These are phyloP conservation scores for Mactra quadrangularis DNA, from an alignment of 1,140 invertebrate genomes.

Conservation along the genomic window DNA sequence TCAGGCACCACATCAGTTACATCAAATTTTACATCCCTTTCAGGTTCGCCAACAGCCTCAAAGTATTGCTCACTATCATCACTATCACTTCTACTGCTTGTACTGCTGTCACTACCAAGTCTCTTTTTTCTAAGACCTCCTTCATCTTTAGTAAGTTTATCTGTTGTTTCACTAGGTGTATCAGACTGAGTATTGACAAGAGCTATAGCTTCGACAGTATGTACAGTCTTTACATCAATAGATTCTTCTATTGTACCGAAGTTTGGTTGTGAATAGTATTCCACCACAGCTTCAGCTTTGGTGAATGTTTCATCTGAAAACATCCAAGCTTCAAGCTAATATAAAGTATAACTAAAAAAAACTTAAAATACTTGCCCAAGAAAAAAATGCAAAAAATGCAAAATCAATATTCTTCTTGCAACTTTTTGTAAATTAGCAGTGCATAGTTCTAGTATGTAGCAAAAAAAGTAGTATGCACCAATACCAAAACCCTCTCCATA, in stretches of 20 bases:
- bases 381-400: too few relatives aligned
- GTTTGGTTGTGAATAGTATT: too few relatives aligned
- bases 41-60: conserved; percentile 17
- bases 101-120: background rate
- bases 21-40: background rate
- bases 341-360: too few relatives aligned
- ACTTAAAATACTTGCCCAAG: too few relatives aligned
- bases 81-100: background rate
- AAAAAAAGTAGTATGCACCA: too few relatives aligned
- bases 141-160: background rate
- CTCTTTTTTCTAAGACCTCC: background rate
- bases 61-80: conserved; percentile 12
- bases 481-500: too few relatives aligned
- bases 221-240: background rate
- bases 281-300: too few relatives aligned
- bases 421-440: too few relatives aligned
- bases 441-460: too few relatives aligned
- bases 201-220: background rate
- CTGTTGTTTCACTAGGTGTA: background rate
- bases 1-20: background rate
- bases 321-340: conserved; percentile 44
- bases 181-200: background rate
- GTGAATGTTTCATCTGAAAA: background rate
- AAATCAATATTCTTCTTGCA: too few relatives aligned
- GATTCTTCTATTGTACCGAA: background rate